These are phyloP conservation scores for Anthopleura xanthogrammica DNA, from an alignment of 92 coral and sea anemone genomes.

Conservation along the genomic window DNA sequence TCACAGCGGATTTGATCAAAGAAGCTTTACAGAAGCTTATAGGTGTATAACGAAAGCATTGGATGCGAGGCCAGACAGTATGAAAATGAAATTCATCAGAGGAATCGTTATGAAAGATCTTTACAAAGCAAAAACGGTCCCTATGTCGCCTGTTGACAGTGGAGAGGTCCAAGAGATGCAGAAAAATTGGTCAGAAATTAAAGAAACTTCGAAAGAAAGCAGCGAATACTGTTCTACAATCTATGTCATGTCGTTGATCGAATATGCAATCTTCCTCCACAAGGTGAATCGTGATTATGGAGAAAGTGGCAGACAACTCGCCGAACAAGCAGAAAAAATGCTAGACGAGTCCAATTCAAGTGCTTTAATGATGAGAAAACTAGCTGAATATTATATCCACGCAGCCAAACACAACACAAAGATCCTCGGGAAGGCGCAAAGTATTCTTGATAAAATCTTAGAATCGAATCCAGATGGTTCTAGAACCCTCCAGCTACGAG, in stretches of 20 bases:
- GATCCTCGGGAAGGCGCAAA: neutral
- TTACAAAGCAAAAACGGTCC: neutral
- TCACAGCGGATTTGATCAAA: neutral
- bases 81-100: neutral
- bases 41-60: neutral
- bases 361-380: neutral
- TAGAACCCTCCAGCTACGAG: slow-evolving; percentile 3
- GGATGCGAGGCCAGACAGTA: neutral
- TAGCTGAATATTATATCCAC: neutral
- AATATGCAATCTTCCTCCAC: neutral
- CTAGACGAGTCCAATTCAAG: neutral
- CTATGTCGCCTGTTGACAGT: neutral
- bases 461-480: neutral
- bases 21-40: neutral
- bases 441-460: neutral
- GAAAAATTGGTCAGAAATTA: neutral
- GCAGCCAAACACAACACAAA: neutral
- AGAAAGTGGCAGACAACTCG: neutral
- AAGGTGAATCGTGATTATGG: neutral
- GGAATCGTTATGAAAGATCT: neutral
- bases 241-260: neutral
- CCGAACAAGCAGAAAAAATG: neutral
- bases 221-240: neutral
- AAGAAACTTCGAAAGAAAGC: neutral
- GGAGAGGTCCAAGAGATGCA: neutral